Evolutionary conservation across 2,797 vertebrate species (phyloP), one percentile per base, ranked within the genome.

Genomic region (Heteromormyrus szaboi): DNA sequence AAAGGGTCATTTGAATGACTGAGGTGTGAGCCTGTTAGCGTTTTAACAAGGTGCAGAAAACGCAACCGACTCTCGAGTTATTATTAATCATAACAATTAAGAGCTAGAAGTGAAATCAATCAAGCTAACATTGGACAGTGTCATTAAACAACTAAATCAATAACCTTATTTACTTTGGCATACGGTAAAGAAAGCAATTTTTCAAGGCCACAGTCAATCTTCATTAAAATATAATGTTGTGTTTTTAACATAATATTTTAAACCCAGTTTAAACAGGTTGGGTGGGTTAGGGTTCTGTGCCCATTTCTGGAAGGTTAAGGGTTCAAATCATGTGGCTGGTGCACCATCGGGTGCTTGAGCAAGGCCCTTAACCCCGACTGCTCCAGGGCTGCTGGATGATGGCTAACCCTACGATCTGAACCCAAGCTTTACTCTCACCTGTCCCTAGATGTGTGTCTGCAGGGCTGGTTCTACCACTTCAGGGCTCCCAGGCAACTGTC

Each of bases 1-100:
- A 86, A n/a, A 86, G 85, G 85, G 85, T 54, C 83, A 85, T 14
- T 51, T 51, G 83, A 85, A 85, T 86, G 51, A 56, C 51, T 86
- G 53, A 59, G 53, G 51, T 56, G 85, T 37, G 54, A 19, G 50
- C 29, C 22, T 86, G 51, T 59, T 86, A 22, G 14, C 6, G n/a
- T 56, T 53, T 56, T 41, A 44, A 86, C 76, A 46, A 81, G 76
- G 37, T 19, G 33, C 85, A 41, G 50, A 59, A 54, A 86, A 56
- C 6, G 11, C 12, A 44, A 37, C 33, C 3, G 51, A 86, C 53
- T 44, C 17, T 14, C 17, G 19, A 53, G 53, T 56, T 41, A 17
- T 53, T 86, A 53, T 62, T 86, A 41, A 56, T 86, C 85, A 86
- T 53, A 7, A 56, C 85, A 86, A 41, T 59, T 56, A 56, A 56